Evolutionary conservation across 2,113 vertebrate genomes (phyloP).

Genomic region (Montifringilla adamsi): DNA sequence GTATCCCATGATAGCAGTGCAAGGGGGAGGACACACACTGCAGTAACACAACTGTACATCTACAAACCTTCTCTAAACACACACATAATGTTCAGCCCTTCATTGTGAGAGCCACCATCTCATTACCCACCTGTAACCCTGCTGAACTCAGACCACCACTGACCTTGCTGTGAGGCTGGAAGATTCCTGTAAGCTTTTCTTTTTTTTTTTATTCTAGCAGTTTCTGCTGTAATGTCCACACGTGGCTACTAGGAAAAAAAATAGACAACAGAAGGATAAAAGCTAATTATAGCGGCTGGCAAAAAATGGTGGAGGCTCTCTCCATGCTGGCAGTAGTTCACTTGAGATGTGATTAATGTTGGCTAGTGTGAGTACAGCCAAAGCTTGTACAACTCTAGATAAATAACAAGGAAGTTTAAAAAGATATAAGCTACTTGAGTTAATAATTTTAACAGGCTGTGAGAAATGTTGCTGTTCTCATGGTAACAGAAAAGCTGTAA

Average conservation of each 20-base stretch:
- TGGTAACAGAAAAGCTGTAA: slow-evolving; percentile 66
- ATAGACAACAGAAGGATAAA: not conserved
- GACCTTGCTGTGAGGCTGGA: not conserved
- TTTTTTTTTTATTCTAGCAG: not conserved
- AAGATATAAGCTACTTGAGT: slow-evolving; percentile 63
- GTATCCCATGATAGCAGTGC: not conserved
- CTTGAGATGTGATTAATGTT: slow-evolving; percentile 49
- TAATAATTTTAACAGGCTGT: slow-evolving; percentile 67
- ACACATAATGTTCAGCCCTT: not conserved
- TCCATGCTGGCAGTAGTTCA: not conserved
- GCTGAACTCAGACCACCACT: not conserved
- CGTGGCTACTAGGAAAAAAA: not conserved
- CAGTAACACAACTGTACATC: not conserved
- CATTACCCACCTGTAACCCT: not conserved
- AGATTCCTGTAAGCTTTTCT: not conserved
- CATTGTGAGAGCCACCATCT: not conserved
- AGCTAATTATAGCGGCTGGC: slow-evolving; percentile 8
- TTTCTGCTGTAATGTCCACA: not conserved
- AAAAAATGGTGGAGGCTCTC: not conserved
- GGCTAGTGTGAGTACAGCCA: slow-evolving; percentile 13
- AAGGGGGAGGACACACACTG: not conserved
- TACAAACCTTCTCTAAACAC: not conserved
- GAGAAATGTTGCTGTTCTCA: slow-evolving; percentile 70
- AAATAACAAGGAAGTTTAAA: slow-evolving; percentile 66
- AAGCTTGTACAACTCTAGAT: slow-evolving; percentile 20